A percentile compares a stretch with the other conserved stretches of the same genome.
Conservation (phyloP, 2,113 vertebrate species). For the Columba janthina region DNA sequence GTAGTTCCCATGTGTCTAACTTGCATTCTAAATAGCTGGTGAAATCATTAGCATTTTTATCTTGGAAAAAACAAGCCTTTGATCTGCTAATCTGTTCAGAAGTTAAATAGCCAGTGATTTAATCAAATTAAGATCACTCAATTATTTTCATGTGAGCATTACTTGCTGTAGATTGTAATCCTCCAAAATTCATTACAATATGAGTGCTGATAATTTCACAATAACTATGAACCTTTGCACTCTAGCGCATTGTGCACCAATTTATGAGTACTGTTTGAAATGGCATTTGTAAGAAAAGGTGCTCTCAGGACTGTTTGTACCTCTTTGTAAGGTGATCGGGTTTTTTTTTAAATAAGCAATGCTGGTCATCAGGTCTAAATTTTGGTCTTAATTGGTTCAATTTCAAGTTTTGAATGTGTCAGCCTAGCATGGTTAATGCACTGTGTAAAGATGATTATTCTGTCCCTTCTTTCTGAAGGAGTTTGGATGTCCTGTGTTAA, state of each 20-base stretch:
- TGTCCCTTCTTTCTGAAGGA: neutral
- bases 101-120: neutral
- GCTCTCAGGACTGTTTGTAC: neutral
- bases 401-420: neutral
- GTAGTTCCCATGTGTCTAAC: neutral
- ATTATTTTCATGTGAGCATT: neutral
- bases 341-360: neutral
- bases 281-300: neutral
- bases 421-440: neutral
- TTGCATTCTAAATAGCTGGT: neutral
- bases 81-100: neutral
- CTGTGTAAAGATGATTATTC: neutral
- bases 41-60: neutral
- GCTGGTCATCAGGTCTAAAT: neutral
- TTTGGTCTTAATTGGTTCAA: neutral
- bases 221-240: neutral
- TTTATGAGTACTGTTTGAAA: neutral
- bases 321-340: neutral
- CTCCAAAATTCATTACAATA: neutral
- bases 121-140: neutral
- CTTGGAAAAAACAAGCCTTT: neutral
- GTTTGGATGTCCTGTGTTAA: neutral
- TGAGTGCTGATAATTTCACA: neutral
- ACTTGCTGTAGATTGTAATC: neutral
- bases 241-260: neutral